These are phyloP conservation scores for Anguilla japonica DNA, from an alignment of 2,113 vertebrate genomes.

Conservation along the genomic window DNA sequence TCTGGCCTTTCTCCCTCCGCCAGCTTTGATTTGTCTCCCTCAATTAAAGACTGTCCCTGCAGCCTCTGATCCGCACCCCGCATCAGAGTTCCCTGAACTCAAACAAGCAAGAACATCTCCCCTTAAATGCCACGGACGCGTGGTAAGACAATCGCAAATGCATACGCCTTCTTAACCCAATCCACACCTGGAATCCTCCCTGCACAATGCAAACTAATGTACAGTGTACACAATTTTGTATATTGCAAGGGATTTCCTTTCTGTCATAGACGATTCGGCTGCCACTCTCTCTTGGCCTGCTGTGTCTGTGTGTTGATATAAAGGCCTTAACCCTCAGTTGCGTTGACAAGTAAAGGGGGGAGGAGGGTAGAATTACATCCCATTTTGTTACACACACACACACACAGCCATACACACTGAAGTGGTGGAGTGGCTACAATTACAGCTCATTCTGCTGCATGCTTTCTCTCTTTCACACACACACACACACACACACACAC, in stretches of 20 bases:
- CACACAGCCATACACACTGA: background rate
- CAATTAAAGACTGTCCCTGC: background rate
- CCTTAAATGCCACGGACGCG: background rate
- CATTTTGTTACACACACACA: background rate
- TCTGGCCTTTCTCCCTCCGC: background rate
- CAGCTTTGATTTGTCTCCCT: constrained; percentile 14
- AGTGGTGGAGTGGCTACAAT: background rate
- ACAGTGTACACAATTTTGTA: background rate
- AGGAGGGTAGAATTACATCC: background rate
- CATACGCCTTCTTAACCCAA: no score
- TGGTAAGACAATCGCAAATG: background rate
- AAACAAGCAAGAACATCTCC: background rate
- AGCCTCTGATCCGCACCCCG: background rate
- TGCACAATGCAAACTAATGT: background rate
- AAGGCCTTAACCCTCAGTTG: background rate
- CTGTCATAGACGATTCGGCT: background rate
- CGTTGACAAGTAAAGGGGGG: background rate
- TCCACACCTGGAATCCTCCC: background rate
- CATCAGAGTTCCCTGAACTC: background rate
- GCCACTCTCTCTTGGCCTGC: background rate
- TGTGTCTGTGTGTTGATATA: background rate
- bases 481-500: background rate
- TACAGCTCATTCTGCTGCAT: background rate
- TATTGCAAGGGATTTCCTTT: background rate
- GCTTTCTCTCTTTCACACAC: background rate